phyloP scores from a whole-genome alignment of 2,888 invertebrate genomes.

The Amiota mariae region DNA sequence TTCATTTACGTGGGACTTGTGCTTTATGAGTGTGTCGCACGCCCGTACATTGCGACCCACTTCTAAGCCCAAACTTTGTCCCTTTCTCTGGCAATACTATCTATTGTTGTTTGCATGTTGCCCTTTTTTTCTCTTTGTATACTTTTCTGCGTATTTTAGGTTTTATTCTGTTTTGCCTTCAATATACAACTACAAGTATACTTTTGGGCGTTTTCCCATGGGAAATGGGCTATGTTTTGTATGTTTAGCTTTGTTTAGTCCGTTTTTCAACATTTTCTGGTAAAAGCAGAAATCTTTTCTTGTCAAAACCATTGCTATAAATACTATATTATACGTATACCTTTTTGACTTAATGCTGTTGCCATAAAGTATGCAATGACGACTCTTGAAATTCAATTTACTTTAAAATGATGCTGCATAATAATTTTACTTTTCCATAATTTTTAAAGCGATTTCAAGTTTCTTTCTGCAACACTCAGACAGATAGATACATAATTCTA shows the following conservation, averaged over 20 bases:
- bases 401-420: neutral
- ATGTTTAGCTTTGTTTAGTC: too few species aligned
- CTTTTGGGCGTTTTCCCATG: conserved; percentile 19
- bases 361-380: too few species aligned
- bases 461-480: neutral
- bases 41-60: neutral
- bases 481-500: too few species aligned
- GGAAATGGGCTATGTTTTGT: conserved; percentile 1
- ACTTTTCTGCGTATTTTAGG: neutral
- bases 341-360: too few species aligned
- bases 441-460: neutral
- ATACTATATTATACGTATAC: too few species aligned
- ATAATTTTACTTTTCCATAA: neutral
- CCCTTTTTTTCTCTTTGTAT: conserved; percentile 30
- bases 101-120: conserved; percentile 29
- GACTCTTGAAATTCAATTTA: neutral
- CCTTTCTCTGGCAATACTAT: neutral
- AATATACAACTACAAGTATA: neutral
- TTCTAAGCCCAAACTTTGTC: too few species aligned
- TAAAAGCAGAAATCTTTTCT: too few species aligned
- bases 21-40: conserved; percentile 11
- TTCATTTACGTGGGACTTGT: conserved; percentile 9
- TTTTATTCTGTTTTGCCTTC: conserved; percentile 1
- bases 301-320: too few species aligned
- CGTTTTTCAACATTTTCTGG: too few species aligned